Evolutionary conservation across 2,797 vertebrate species (phyloP).

Genomic region (Octomys mimax): DNA sequence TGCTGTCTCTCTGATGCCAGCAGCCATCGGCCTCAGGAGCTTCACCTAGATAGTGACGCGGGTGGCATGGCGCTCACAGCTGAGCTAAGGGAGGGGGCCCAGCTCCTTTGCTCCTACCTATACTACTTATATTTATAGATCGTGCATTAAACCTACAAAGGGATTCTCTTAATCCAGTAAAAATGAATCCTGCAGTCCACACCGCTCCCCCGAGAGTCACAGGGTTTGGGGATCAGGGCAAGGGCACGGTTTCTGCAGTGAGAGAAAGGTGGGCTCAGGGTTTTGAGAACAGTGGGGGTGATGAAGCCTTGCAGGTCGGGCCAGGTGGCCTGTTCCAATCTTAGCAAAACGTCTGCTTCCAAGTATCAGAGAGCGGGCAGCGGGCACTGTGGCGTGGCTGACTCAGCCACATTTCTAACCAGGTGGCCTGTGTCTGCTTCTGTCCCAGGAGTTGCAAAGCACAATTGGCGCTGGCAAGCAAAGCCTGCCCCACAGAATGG

Average conservation of each 20-base stretch:
- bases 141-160: background rate
- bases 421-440: background rate
- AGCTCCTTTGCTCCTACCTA: background rate
- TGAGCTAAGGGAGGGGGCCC: background rate
- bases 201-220: background rate
- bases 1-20: background rate
- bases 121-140: background rate
- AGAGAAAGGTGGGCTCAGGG: background rate
- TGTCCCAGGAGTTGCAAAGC: background rate
- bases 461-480: background rate
- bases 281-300: background rate
- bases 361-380: background rate
- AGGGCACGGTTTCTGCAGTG: background rate
- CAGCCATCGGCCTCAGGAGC: background rate
- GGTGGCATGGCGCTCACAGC: background rate
- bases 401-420: background rate
- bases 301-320: background rate
- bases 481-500: too few species aligned
- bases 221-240: background rate
- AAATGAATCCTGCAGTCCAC: background rate
- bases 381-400: background rate
- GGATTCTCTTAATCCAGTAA: background rate
- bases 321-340: background rate
- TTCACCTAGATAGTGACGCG: background rate
- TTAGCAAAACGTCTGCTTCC: constrained; percentile 7